Evolutionary conservation across 2,797 vertebrate species (phyloP), one percentile per base, ranked within the genome.

Genomic region (Antennarius maculatus): DNA sequence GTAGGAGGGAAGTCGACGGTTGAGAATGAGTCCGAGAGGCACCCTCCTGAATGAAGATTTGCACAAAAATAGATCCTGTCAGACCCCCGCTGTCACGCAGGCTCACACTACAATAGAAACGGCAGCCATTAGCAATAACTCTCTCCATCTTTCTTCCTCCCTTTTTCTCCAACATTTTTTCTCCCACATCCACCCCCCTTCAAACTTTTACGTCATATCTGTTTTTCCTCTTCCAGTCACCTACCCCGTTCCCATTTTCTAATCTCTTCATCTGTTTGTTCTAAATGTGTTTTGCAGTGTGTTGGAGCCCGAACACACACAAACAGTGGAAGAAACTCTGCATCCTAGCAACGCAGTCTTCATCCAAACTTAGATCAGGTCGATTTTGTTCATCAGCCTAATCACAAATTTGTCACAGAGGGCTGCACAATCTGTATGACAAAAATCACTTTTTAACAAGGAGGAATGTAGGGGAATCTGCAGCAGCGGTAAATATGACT

Each of bases 31-130:
- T 50, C 74, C 54, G 75, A 81, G 82, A 76, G 77, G 54, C 66
- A 82, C 54, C 61, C 72, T 76, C 31, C 71, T 91, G 81, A 92
- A 91, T 85, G 81, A 74, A 76, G 71, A 89, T 91, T 91, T 84
- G 80, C 87, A 88, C 82, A 15, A 88, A 91, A 90, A 89, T 86
- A 85, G 83, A 74, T 41, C 71, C 77, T 71, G 65, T 81, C 50
- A 78, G 82, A 82, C 84, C 84, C 81, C 83, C 82, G 74, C 74
- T 63, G 58, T 74, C 85, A 77, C 47, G 17, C 65, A 63, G 69
- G 23, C 34, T 68, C 17, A 13, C 58, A 81, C 69, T n/a, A 88
- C 89, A 89, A 88, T 75, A 61, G 79, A 73, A 83, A 62, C 42
- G 11, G 67, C 67, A 39, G 74, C 61, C 82, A 84, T 86, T 84